Conservation (phyloP, 2,797 vertebrate genomes). For the Argya squamiceps region DNA sequence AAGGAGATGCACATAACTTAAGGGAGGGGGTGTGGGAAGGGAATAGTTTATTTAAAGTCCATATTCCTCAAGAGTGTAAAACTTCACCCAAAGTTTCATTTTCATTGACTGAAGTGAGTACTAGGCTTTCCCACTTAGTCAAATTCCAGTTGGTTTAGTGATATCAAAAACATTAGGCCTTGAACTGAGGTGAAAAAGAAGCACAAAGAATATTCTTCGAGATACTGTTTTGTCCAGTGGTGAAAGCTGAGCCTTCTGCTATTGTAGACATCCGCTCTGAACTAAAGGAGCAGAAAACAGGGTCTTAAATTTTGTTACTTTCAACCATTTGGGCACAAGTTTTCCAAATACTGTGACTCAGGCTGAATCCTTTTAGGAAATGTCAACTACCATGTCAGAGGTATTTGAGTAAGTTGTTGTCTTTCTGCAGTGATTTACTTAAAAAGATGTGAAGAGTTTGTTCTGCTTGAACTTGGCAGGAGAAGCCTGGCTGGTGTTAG, state of each 20-base stretch:
- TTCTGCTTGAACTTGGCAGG: neutral
- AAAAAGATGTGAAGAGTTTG: neutral
- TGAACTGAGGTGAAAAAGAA: neutral
- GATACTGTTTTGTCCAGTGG: fast-evolving
- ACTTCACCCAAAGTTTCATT: neutral
- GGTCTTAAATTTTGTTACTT: neutral
- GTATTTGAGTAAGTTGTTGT: neutral
- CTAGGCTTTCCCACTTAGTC: neutral
- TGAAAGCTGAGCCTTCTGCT: neutral
- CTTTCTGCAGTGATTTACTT: neutral
- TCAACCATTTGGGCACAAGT: neutral
- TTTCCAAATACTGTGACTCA: neutral
- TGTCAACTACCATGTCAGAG: neutral
- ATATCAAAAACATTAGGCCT: neutral
- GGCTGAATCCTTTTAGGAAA: neutral
- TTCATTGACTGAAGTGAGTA: neutral
- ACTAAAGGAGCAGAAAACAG: neutral
- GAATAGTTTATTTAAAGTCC: neutral
- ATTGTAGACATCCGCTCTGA: fast-evolving
- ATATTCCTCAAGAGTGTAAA: neutral
- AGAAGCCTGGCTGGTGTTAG: neutral
- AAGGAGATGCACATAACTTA: neutral
- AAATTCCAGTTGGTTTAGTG: neutral
- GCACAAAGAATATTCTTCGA: neutral
- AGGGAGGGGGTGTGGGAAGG: fast-evolving